Base-by-base conservation (phyloP, 2,888 invertebrate species). In the Resseliella maxima region DNA sequence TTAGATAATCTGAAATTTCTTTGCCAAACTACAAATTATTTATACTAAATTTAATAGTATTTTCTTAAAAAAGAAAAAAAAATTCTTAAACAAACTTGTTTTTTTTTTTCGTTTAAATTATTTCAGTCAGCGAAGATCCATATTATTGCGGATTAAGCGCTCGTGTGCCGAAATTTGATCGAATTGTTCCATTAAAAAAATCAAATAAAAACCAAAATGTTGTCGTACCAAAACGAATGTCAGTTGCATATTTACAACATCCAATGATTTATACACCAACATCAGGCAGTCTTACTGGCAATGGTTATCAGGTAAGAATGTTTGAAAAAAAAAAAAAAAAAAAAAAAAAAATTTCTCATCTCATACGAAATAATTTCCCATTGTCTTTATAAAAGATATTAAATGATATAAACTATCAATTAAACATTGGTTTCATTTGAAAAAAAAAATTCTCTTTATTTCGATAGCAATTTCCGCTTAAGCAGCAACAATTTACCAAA, bases 101-200 rank as follows among this genome's bases (percentile, higher is more conserved):
- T n/a, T n/a, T n/a, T n/a, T n/a, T 3, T 18, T 50, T 8, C 15
- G 50, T 50, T 50, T 50, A 2, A 18, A 24, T 59, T 15, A 86
- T n/a, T n/a, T n/a, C 87, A 85, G 45, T 92, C 92, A 41, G 92
- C 97, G 97, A 98, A 92, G 97, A 98, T 92, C 98, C 97, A 6
- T 98, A 98, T 92, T 98, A 98, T 92, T 97, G 97, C 90, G 98
- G 98, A 83, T 93, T 98, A 88, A 94, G 97, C 89, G 98, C 98
- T 72, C 94, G 97, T 88, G 97, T 97, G 86, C 97, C 98, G 85
- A 98, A 97, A 92, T 98, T 98, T 92, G 97, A 95, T 88, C 97
- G 97, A 92, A 92, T 93, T 36, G 92, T 92, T 88, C 91, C 92
- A 91, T 90, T 85, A 31, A 90, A 90, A 64, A 88, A 87, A 83